A percentile compares a stretch with the other conserved stretches of the same genome.
Evolutionary conservation across 30 jellyfish, hydroid and myxozoan genomes (phyloP).

Genomic region (Turritopsis dohrnii): DNA sequence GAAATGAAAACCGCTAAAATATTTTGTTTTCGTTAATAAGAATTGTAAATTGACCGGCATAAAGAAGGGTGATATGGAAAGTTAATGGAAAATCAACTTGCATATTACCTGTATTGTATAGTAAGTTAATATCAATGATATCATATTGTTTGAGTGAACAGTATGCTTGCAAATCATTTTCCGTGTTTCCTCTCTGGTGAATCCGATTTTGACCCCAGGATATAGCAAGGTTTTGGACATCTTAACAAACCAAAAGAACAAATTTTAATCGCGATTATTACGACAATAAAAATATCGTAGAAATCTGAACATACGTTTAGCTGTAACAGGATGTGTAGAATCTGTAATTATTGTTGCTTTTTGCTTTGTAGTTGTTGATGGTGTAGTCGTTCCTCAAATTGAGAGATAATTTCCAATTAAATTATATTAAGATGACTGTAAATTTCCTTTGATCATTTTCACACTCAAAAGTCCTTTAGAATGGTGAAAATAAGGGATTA

Average conservation of each 20-base stretch:
- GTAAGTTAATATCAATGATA: not conserved
- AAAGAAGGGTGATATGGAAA: no score
- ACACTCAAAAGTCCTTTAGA: not conserved
- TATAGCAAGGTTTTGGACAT: not conserved
- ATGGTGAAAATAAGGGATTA: not conserved
- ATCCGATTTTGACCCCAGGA: conserved; percentile 10
- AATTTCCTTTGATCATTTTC: not conserved
- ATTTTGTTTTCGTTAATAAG: no score
- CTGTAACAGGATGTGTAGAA: not conserved
- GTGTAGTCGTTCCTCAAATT: not conserved
- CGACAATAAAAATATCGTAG: not conserved
- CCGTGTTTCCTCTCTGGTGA: not conserved
- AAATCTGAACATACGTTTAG: not conserved
- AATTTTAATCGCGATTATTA: not conserved
- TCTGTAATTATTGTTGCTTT: not conserved
- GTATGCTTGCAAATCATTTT: not conserved
- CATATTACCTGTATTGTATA: not conserved
- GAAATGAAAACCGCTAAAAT: no score
- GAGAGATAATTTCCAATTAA: not conserved
- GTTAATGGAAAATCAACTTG: not conserved
- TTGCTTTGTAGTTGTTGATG: not conserved
- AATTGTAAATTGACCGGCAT: no score
- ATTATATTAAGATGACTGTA: not conserved
- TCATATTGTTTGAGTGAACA: not conserved
- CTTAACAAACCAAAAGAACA: not conserved